phyloP scores from a whole-genome alignment of 1,140 invertebrate species.

The Rhagoletis pomonella region DNA sequence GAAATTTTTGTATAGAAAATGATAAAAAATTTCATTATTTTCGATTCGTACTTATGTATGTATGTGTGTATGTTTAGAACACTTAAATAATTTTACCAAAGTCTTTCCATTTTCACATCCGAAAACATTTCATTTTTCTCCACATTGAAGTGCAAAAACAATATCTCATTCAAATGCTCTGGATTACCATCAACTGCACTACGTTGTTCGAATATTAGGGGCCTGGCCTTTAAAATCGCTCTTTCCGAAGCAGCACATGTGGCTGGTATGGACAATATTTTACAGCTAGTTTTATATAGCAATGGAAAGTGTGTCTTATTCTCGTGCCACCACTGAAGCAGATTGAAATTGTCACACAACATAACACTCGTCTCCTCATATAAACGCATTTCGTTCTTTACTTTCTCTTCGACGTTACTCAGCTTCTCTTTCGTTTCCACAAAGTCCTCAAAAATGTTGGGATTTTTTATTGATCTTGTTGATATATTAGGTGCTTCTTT shows the following conservation, averaged over 20 bases:
- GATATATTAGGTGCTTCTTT: neutral
- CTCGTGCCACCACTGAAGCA: slow-evolving; percentile 53
- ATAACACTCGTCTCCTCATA: slow-evolving; percentile 6
- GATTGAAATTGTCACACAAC: slow-evolving; percentile 42
- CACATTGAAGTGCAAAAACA: slow-evolving; percentile 33
- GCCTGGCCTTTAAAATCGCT: neutral
- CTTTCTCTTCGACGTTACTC: slow-evolving; percentile 11
- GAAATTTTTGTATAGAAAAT: too few species aligned
- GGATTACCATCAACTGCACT: neutral
- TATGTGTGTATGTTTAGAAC: too few species aligned
- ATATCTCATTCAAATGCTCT: neutral
- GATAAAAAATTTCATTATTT: too few species aligned
- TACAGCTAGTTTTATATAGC: slow-evolving; percentile 51
- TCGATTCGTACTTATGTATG: too few species aligned
- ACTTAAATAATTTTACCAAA: neutral
- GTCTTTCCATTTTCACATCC: neutral
- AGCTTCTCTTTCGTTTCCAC: neutral
- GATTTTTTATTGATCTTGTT: neutral
- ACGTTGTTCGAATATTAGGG: slow-evolving; percentile 14
- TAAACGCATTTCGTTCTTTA: neutral
- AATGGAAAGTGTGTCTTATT: slow-evolving; percentile 36
- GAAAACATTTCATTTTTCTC: slow-evolving; percentile 4
- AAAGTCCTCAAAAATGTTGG: neutral
- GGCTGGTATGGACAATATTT: slow-evolving; percentile 36
- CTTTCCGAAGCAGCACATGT: neutral